phyloP scores from a whole-genome alignment of 2,797 vertebrate genomes.

The Darevskia mixta region DNA sequence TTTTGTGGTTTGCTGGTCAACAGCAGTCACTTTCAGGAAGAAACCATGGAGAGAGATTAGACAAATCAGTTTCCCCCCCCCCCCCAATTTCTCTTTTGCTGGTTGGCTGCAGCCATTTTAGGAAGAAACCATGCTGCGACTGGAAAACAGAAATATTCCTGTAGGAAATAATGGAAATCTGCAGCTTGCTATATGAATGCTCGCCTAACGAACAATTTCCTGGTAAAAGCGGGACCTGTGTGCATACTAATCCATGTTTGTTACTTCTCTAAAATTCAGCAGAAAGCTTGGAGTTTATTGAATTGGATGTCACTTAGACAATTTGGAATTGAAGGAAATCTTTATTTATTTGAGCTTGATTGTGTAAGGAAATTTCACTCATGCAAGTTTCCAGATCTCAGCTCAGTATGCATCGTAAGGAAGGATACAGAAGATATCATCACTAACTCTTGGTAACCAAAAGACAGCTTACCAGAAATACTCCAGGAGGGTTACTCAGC shows the following conservation, averaged over 20 bases:
- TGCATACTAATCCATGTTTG: not conserved
- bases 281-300: not conserved
- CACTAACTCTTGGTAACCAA: not conserved
- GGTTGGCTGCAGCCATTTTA: too few species aligned
- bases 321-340: not conserved
- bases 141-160: too few species aligned
- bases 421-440: not conserved
- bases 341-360: not conserved
- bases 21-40: too few species aligned
- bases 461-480: not conserved
- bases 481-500: not conserved
- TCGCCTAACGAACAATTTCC: too few species aligned
- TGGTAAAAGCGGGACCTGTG: too few species aligned
- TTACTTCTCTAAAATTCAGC: not conserved
- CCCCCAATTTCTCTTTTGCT: too few species aligned
- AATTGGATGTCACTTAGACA: not conserved
- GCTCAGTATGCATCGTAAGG: not conserved
- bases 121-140: too few species aligned
- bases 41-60: too few species aligned
- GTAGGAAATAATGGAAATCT: too few species aligned
- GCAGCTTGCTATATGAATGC: too few species aligned
- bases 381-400: not conserved
- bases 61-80: too few species aligned
- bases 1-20: too few species aligned
- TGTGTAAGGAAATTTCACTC: not conserved